Base-by-base conservation (phyloP, 1,140 invertebrate genomes). In the Heliconius congener region DNA sequence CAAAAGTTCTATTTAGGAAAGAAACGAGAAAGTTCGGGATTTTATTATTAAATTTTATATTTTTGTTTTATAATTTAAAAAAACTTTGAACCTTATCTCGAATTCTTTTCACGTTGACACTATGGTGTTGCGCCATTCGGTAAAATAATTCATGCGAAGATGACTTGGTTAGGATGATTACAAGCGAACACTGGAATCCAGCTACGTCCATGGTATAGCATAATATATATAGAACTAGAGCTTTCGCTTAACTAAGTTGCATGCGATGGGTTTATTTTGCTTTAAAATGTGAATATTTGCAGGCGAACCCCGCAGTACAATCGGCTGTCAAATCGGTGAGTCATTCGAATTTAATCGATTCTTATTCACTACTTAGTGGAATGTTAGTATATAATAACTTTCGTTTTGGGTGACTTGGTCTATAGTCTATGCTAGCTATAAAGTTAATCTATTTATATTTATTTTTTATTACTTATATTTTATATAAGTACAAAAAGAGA, bases 221-320 rank as follows among this genome's bases (percentile, higher is more conserved):
- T 66, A 66, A 66, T 30, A 11, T 30, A 11, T 66, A 66, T 66
- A 66, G 60, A 66, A 66, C 4, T 37, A 71, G n/a, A 39, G 71
- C 71, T 71, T 46, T 71, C 23, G 71, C 71, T 71, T 81, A 30
- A 81, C 74, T 78, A 72, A 75, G 57, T 84, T 89, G 91, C 91
- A 91, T 89, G 92, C 87, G 80, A 73, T 81, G 86, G 86, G 85
- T 81, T 87, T 82, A 84, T 73, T 87, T 86, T 86, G 86, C 86
- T 90, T 93, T 91, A 92, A 90, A 90, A 81, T 90, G 83, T 92
- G 84, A 93, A 90, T 94, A 93, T 95, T 96, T 96, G 77, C 94
- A 98, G 96, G 97, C 97, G 13, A 98, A 98, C 94, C 97, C 97
- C 83, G 97, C 97, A 84, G 95, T 98, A 88, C 97, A 97, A 95